Percentiles rank a stretch among this genome's conserved stretches.
These are phyloP conservation scores for Strigops habroptila DNA, from an alignment of 2,113 vertebrate genomes.

Conservation along the genomic window DNA sequence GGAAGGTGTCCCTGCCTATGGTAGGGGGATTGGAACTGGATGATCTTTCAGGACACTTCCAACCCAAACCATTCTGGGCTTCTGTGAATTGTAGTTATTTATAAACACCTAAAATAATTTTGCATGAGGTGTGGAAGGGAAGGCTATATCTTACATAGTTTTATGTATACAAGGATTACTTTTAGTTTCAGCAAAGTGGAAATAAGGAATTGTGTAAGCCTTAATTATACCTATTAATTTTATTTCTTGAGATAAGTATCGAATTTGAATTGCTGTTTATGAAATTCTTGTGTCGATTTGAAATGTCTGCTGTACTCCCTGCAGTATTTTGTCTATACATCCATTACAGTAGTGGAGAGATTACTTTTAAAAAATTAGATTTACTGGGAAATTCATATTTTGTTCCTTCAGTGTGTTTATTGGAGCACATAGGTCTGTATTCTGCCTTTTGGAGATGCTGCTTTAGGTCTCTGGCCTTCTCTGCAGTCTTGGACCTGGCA, in stretches of 20 bases:
- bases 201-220: background rate
- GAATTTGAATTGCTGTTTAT: background rate
- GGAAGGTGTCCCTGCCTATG: background rate
- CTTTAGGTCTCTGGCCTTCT: background rate
- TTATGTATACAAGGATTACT: background rate
- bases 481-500: background rate
- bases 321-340: background rate
- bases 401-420: background rate
- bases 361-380: background rate
- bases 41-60: background rate
- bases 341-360: background rate
- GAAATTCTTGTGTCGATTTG: background rate
- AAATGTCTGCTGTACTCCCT: background rate
- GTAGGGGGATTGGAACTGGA: background rate
- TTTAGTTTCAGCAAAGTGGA: background rate
- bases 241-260: background rate
- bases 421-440: background rate
- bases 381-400: background rate
- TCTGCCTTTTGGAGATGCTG: background rate
- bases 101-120: background rate
- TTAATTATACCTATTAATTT: background rate
- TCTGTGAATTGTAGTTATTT: background rate
- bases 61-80: background rate
- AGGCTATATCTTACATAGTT: background rate
- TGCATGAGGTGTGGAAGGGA: background rate